Evolutionary conservation across 2,888 invertebrate species (phyloP).

Genomic region (Zelleria hepariella): DNA sequence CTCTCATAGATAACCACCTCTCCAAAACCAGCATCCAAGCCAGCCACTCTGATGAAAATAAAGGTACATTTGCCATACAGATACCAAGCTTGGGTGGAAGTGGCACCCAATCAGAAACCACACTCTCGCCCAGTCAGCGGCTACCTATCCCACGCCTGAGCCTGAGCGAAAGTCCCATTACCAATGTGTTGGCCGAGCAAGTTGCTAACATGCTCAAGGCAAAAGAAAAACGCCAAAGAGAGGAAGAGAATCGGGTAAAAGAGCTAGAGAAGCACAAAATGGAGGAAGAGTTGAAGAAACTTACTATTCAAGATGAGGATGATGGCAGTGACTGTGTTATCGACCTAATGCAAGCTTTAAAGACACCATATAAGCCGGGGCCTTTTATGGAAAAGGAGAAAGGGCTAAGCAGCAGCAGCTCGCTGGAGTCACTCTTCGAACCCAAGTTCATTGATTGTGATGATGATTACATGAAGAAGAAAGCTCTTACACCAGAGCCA

Average conservation of each 20-base stretch:
- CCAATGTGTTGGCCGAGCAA: slow-evolving; percentile 39
- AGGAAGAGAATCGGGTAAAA: slow-evolving; percentile 35
- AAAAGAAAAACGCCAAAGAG: slow-evolving; percentile 33
- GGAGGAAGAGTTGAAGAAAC: slow-evolving; percentile 28
- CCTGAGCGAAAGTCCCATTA: slow-evolving; percentile 32
- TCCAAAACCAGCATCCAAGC: slow-evolving; percentile 40
- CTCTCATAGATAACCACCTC: slow-evolving; percentile 51
- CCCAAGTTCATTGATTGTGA: slow-evolving; percentile 25
- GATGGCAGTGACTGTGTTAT: slow-evolving; percentile 32
- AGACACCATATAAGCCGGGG: slow-evolving; percentile 20
- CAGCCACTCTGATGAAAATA: slow-evolving; percentile 16
- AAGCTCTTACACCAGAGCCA: slow-evolving; percentile 20
- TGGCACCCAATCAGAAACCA: slow-evolving; percentile 30
- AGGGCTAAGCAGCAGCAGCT: slow-evolving; percentile 31
- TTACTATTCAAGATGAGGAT: slow-evolving; percentile 26
- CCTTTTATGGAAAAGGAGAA: slow-evolving; percentile 10
- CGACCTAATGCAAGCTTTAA: slow-evolving; percentile 44
- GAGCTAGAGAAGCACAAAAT: slow-evolving; percentile 29
- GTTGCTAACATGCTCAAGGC: slow-evolving; percentile 54
- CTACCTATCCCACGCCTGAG: slow-evolving; percentile 34
- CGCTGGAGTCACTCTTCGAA: slow-evolving; percentile 38
- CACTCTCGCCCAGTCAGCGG: slow-evolving; percentile 28
- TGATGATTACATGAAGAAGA: slow-evolving; percentile 13
- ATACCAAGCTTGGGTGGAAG: slow-evolving; percentile 18
- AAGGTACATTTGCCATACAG: slow-evolving; percentile 19